Evolutionary conservation across 2,888 invertebrate species (phyloP).

Genomic region (Corbicula japonica): DNA sequence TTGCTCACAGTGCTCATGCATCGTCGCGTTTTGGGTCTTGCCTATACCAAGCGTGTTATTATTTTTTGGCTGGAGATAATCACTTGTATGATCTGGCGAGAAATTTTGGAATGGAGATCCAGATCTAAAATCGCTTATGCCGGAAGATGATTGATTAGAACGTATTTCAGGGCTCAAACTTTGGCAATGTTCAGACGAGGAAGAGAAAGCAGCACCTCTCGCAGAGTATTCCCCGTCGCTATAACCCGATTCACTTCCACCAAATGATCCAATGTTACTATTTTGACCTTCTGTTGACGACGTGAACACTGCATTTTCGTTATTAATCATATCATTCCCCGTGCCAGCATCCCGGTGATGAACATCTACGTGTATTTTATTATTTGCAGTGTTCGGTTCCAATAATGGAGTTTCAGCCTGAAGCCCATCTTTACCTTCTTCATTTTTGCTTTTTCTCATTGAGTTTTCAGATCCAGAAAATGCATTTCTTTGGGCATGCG

Average conservation of each 20-base stretch:
- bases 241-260: slow-evolving; percentile 1
- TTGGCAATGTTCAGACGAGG: not conserved
- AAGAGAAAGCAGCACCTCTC: not conserved
- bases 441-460: not conserved
- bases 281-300: slow-evolving; percentile 10
- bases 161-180: not conserved
- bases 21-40: too few species aligned
- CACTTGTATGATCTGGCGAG: too few species aligned
- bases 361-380: not conserved
- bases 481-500: not conserved
- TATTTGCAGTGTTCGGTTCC: not conserved
- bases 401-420: not conserved
- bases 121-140: slow-evolving; percentile 4
- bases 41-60: too few species aligned
- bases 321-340: not conserved
- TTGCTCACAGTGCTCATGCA: too few species aligned
- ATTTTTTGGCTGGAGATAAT: too few species aligned
- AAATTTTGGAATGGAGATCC: too few species aligned
- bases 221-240: slow-evolving; percentile 4
- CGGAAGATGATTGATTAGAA: slow-evolving; percentile 11
- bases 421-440: not conserved
- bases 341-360: not conserved
- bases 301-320: not conserved
- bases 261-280: not conserved
- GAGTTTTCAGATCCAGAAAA: not conserved